Evolutionary conservation across 2,113 vertebrate species (phyloP), one percentile per base, ranked within the genome.

Genomic region (Maylandia zebra): DNA sequence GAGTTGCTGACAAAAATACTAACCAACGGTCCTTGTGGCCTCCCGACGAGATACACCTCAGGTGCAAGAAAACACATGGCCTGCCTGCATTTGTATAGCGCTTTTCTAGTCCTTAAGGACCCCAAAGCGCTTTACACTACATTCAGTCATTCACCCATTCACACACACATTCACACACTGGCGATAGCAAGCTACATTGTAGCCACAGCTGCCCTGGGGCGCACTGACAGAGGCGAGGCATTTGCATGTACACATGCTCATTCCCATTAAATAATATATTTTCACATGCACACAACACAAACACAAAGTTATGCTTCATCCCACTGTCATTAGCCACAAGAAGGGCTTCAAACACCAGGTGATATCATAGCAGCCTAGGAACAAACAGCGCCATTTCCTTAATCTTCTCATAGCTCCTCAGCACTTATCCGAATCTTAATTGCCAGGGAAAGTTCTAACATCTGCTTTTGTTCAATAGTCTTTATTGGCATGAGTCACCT

Each of bases 401-500:
- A 89, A 92, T 94, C 91, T 93, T 96, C 91, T 92, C 91, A 92
- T 84, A 87, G 86, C 88, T 90, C 92, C 88, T 89, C 86, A 87
- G 88, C 87, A 92, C 90, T 94, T 91, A 90, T 82, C 45, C n/a
- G n/a, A 61, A 74, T 82, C 92, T 89, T 94, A 93, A 95, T 95
- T 91, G 89, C 89, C 74, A 83, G 89, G 92, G 93, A 93, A 94
- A 94, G 91, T 94, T 93, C 81, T 74, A 90, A 91, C 94, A 95
- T 96, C 95, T 96, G 95, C 93, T 95, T 95, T 95, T 94, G 91
- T 95, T 96, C 88, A 96, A 87, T 91, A 74, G 88, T 36, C 86
- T 95, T 96, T 96, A 95, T 94, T 94, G 91, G 83, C 90, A 88
- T 95, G 93, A 96, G 89, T 96, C 94, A 96, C 82, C 81, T 86